phyloP scores from a whole-genome alignment of 2,113 vertebrate species.

The Sceloporus undulatus region DNA sequence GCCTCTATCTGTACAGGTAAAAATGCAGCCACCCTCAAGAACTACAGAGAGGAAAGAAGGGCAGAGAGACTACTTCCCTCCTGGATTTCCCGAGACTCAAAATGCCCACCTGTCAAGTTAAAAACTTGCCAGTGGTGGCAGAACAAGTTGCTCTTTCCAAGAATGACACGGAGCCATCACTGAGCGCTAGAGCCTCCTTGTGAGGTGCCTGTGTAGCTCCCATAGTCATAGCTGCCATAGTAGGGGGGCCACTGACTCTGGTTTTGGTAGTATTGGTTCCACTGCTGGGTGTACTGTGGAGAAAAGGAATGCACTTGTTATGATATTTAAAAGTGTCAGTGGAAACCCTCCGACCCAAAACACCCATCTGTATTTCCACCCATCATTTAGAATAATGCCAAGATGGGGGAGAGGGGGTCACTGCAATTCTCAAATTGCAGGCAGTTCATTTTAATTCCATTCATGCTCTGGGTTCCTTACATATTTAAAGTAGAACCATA shows the following conservation, averaged over 20 bases:
- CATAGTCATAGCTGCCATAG: constrained; percentile 90
- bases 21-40: constrained; percentile 29
- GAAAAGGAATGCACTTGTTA: background rate
- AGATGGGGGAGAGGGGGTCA: too few species aligned
- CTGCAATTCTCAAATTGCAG: background rate
- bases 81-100: background rate
- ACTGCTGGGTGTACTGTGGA: constrained; percentile 90
- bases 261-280: constrained; percentile 95
- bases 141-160: background rate
- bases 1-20: constrained; percentile 33
- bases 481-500: too few species aligned
- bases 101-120: background rate
- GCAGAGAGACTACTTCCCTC: background rate
- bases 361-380: background rate
- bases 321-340: background rate
- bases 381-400: background rate
- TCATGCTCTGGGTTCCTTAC: too few species aligned
- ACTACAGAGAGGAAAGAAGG: constrained; percentile 13
- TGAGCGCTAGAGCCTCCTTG: constrained; percentile 85
- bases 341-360: background rate
- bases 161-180: constrained; percentile 67
- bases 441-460: background rate
- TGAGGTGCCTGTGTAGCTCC: constrained; percentile 76
- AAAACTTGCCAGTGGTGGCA: background rate
- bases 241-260: constrained; percentile 94